Percentiles rank a stretch among this genome's conserved stretches.
These are phyloP conservation scores for Condylostylus longicornis DNA, from an alignment of 1,140 invertebrate species.

Conservation along the genomic window DNA sequence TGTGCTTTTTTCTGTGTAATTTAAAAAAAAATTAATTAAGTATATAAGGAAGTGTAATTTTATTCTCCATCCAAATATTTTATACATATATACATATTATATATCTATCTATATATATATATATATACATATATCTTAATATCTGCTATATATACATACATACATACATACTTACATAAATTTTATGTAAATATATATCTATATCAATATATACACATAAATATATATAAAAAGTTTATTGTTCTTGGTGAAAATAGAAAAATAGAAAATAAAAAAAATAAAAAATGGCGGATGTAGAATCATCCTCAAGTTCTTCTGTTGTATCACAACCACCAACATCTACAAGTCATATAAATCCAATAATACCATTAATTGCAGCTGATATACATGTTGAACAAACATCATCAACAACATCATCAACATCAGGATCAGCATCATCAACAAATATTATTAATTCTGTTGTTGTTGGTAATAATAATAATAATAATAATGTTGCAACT, in stretches of 20 bases:
- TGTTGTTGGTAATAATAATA: not conserved
- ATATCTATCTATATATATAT: no score
- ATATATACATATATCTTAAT: no score
- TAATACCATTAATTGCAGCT: constrained; percentile 6
- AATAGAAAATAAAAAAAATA: not conserved
- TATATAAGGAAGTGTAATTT: no score
- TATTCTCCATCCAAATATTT: no score
- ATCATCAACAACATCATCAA: constrained; percentile 1
- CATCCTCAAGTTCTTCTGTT: constrained; percentile 20
- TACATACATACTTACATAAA: no score
- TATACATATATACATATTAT: no score
- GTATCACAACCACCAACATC: constrained; percentile 23
- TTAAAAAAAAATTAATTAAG: no score
- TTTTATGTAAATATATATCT: no score
- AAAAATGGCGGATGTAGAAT: constrained; percentile 27
- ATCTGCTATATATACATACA: no score
- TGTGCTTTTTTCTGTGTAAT: no score
- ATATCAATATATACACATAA: no score
- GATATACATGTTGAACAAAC: constrained; percentile 5
- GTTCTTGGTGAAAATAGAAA: not conserved
- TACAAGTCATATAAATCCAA: constrained; percentile 2
- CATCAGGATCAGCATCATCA: constrained; percentile 4
- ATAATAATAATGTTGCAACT: not conserved
- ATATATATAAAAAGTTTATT: no score
- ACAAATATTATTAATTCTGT: not conserved